Evolutionary conservation across 2,888 invertebrate genomes (phyloP).

Genomic region (Lepidonotus clava): DNA sequence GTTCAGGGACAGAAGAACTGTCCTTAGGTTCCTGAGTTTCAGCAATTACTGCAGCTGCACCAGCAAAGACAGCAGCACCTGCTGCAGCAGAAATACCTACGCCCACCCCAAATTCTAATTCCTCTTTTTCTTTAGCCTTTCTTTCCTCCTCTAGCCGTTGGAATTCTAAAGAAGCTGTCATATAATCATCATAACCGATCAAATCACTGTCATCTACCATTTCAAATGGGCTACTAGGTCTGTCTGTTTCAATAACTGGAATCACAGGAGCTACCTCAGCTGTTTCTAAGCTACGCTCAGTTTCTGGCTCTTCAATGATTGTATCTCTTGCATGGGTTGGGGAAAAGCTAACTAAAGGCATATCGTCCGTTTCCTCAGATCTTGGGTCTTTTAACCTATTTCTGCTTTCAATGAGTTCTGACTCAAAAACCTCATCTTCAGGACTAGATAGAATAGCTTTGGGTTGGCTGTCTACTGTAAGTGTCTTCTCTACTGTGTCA

Average conservation of each 20-base stretch:
- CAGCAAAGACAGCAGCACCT: conserved; percentile 37
- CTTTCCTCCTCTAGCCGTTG: conserved; percentile 19
- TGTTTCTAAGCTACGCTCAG: conserved; percentile 65
- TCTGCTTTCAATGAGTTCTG: conserved; percentile 73
- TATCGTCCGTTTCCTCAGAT: conserved; percentile 66
- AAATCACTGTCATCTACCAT: conserved; percentile 72
- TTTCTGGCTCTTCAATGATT: conserved; percentile 62
- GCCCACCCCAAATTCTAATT: conserved; percentile 3
- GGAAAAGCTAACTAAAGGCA: conserved; percentile 44
- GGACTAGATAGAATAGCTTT: conserved; percentile 78
- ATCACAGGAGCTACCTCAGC: conserved; percentile 67
- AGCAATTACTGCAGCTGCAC: not conserved
- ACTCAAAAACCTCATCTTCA: conserved; percentile 81
- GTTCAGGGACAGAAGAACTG: not conserved
- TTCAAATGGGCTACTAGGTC: conserved; percentile 75
- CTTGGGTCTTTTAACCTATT: conserved; percentile 56
- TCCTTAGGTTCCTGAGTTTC: conserved; percentile 8
- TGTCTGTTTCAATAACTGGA: conserved; percentile 56
- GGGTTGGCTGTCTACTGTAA: conserved; percentile 83
- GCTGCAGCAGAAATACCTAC: conserved; percentile 36
- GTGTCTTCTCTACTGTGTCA: conserved; percentile 77
- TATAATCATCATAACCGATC: conserved; percentile 66
- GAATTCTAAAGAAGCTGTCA: conserved; percentile 57
- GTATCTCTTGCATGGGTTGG: conserved; percentile 57
- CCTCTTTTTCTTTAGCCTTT: not conserved